phyloP scores from a whole-genome alignment of 2,888 invertebrate species.

The Meandrusa payeni region DNA sequence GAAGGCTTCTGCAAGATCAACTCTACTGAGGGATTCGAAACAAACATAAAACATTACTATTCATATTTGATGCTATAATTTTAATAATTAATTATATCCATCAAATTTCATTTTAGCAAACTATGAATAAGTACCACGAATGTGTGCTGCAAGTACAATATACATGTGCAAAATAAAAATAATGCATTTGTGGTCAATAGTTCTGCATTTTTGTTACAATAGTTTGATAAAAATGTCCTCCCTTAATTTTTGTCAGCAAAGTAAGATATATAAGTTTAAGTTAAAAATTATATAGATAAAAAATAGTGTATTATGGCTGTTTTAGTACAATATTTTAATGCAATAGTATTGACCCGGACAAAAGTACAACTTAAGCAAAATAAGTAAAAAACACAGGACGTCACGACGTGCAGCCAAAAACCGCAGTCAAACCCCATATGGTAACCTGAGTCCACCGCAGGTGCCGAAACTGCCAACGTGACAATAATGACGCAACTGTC shows the following conservation, averaged over 20 bases:
- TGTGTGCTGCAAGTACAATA: constrained; percentile 58
- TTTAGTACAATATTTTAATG: no score
- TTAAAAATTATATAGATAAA: no score
- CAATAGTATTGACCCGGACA: constrained; percentile 20
- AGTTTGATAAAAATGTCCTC: no score
- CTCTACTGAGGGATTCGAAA: constrained; percentile 38
- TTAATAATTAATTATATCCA: neutral
- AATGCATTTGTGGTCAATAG: constrained; percentile 26
- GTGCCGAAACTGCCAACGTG: constrained; percentile 28
- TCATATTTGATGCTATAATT: constrained; percentile 1
- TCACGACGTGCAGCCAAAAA: constrained; percentile 67
- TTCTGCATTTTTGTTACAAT: no score
- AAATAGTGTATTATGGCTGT: no score
- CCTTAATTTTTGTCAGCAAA: no score
- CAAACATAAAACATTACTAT: constrained; percentile 24
- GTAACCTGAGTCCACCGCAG: constrained; percentile 87
- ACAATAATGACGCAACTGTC: constrained; percentile 34
- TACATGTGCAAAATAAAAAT: constrained; percentile 41
- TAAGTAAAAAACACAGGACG: constrained; percentile 69
- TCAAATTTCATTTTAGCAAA: constrained; percentile 36
- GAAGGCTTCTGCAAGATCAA: constrained; percentile 51
- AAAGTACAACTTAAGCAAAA: constrained; percentile 31
- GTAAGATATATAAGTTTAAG: no score
- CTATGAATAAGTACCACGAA: constrained; percentile 43
- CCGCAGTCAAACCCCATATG: constrained; percentile 90